Conservation (phyloP, 2,888 invertebrate genomes). For the Leuctra nigra region DNA sequence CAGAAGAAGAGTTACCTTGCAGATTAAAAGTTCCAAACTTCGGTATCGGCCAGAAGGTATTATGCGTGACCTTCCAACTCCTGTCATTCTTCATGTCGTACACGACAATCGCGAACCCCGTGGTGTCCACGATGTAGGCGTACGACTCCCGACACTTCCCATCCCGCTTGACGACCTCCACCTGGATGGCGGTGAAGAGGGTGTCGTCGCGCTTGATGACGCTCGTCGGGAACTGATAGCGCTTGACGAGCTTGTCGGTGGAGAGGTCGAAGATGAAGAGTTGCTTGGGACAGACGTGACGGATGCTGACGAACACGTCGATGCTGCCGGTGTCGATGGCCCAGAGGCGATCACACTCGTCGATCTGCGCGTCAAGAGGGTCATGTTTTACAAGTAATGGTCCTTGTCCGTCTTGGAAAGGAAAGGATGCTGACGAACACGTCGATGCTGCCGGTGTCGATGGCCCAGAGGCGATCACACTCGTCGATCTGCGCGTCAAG, state of each 20-base stretch:
- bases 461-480: too few species aligned
- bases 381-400: too few species aligned
- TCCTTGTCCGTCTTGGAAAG: too few species aligned
- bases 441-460: too few species aligned
- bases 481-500: too few species aligned
- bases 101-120: conserved; percentile 54
- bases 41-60: conserved; percentile 60
- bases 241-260: conserved; percentile 33
- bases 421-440: too few species aligned
- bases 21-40: conserved; percentile 35
- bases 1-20: too few species aligned
- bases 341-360: conserved; percentile 64
- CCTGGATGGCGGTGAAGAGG: conserved; percentile 55
- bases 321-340: conserved; percentile 58
- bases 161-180: conserved; percentile 49
- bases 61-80: conserved; percentile 57
- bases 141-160: conserved; percentile 51
- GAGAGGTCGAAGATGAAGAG: conserved; percentile 62
- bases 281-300: conserved; percentile 59
- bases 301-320: conserved; percentile 32
- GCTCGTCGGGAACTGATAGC: conserved; percentile 31
- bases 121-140: conserved; percentile 63
- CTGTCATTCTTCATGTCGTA: conserved; percentile 49
- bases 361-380: too few species aligned
- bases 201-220: conserved; percentile 43